Conservation (phyloP, 2,797 vertebrate species). For the Loriculus beryllinus region DNA sequence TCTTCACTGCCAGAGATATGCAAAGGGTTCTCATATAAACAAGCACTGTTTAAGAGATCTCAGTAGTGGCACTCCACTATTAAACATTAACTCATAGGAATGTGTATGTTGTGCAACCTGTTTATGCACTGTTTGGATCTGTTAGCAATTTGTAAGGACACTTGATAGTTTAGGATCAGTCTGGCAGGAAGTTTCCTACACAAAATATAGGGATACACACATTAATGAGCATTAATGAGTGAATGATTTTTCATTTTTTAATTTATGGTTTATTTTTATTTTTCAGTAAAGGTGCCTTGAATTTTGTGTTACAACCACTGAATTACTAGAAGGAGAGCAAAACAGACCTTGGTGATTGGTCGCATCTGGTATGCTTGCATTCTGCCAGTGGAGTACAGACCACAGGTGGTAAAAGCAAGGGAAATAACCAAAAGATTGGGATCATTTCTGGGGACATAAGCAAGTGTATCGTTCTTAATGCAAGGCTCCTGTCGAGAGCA, state of each 20-base stretch:
- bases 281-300: background rate
- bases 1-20: background rate
- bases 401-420: background rate
- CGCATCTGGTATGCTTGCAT: background rate
- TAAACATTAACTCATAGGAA: slow-evolving; percentile 62
- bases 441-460: background rate
- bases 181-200: background rate
- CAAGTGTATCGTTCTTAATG: background rate
- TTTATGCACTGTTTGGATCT: background rate
- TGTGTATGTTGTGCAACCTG: slow-evolving; percentile 25
- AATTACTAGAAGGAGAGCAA: background rate
- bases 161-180: background rate
- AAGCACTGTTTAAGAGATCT: background rate
- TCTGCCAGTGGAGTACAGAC: background rate
- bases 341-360: background rate
- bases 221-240: background rate
- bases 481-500: fast-evolving
- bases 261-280: too few species aligned
- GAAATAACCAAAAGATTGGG: background rate
- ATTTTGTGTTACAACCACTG: background rate
- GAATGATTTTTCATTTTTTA: background rate
- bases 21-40: background rate
- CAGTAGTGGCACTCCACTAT: background rate
- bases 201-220: background rate
- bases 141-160: background rate